Percentiles rank a stretch among this genome's conserved stretches.
phyloP scores from a whole-genome alignment of 2,888 invertebrate genomes.

The Phragmatobia fuliginosa region DNA sequence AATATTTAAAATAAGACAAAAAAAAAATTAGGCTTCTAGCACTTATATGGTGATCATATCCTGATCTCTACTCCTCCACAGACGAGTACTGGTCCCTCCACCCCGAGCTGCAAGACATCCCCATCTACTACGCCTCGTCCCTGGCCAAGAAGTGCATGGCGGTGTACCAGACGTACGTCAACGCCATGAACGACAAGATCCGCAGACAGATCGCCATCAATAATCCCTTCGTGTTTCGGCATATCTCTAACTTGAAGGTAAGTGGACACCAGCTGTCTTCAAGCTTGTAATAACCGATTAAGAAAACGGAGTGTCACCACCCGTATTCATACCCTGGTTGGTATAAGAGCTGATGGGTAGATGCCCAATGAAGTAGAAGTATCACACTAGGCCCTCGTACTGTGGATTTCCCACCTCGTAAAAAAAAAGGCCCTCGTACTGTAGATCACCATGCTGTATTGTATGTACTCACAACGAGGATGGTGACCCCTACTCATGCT shows the following conservation, averaged over 20 bases:
- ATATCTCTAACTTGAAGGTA: conserved; percentile 97
- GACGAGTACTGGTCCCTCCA: conserved; percentile 99
- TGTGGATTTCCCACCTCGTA: too few relatives aligned
- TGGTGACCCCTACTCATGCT: too few relatives aligned
- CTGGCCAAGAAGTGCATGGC: conserved; percentile 99
- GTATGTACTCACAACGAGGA: too few relatives aligned
- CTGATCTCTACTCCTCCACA: conserved; percentile 50
- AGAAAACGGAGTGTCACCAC: too few relatives aligned
- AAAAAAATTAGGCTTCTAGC: too few relatives aligned
- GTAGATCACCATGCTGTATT: too few relatives aligned
- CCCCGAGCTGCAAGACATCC: conserved; percentile 98
- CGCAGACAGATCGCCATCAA: conserved; percentile 98
- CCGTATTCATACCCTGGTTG: too few relatives aligned
- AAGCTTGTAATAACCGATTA: neutral
- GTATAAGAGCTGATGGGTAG: too few relatives aligned
- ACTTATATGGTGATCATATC: neutral
- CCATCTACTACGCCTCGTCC: conserved; percentile 99
- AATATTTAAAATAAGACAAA: too few relatives aligned
- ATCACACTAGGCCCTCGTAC: too few relatives aligned
- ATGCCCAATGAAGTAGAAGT: too few relatives aligned
- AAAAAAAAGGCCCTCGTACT: too few relatives aligned
- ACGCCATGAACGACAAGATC: conserved; percentile 99
- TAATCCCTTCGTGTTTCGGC: conserved; percentile 99
- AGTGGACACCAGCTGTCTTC: conserved; percentile 21
- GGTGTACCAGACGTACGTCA: conserved; percentile 99